Conservation (phyloP, 2,888 invertebrate species). For the Nymphalis urticae region DNA sequence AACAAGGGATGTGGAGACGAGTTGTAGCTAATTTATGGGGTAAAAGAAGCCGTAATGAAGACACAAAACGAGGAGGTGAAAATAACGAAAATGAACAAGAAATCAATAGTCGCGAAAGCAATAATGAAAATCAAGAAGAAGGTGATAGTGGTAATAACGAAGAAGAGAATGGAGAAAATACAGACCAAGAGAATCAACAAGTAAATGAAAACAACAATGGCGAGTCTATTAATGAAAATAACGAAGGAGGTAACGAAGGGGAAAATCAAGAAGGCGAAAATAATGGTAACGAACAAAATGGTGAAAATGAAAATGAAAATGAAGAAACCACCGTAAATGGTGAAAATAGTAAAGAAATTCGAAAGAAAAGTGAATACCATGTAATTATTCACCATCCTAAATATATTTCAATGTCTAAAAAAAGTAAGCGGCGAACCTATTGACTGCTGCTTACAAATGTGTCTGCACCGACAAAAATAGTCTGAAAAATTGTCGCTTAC, state of each 20-base stretch:
- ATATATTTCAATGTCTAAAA: slow-evolving; percentile 10
- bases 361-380: slow-evolving; percentile 30
- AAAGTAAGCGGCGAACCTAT: not conserved
- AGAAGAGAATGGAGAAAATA: not conserved
- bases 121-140: slow-evolving; percentile 9
- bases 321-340: slow-evolving; percentile 21
- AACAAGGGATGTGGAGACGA: slow-evolving; percentile 6
- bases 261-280: slow-evolving; percentile 15
- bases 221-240: slow-evolving; percentile 14
- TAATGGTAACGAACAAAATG: slow-evolving; percentile 15
- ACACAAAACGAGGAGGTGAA: slow-evolving; percentile 3
- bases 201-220: not conserved
- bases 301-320: slow-evolving; percentile 9
- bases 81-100: slow-evolving; percentile 15
- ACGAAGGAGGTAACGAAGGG: slow-evolving; percentile 5
- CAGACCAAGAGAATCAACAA: not conserved
- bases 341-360: slow-evolving; percentile 1
- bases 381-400: slow-evolving; percentile 38
- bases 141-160: not conserved
- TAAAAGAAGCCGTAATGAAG: not conserved
- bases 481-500: not conserved
- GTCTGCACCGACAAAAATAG: not conserved
- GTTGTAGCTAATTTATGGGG: slow-evolving; percentile 8
- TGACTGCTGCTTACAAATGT: not conserved
- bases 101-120: not conserved